These are phyloP conservation scores for Pocota personata DNA, from an alignment of 2,888 invertebrate genomes.

Conservation along the genomic window DNA sequence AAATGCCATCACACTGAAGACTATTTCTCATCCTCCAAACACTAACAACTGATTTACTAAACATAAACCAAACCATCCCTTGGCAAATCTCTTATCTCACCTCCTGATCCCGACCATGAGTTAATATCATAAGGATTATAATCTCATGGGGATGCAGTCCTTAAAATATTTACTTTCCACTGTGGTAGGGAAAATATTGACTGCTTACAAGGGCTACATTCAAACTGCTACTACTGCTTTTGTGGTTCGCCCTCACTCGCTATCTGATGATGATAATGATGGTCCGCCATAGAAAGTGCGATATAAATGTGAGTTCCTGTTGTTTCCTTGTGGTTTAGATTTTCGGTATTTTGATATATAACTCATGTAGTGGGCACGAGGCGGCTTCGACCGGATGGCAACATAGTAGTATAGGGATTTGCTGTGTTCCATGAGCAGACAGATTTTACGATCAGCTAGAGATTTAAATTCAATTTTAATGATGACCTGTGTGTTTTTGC, in stretches of 20 bases:
- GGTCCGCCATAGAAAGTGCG: neutral
- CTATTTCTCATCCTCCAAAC: neutral
- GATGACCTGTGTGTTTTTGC: constrained; percentile 24
- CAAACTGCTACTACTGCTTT: neutral
- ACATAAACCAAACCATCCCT: neutral
- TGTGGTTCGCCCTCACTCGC: neutral
- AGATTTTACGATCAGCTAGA: constrained; percentile 44
- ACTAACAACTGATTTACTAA: neutral
- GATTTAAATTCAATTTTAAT: constrained; percentile 63
- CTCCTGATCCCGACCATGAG: constrained; percentile 7
- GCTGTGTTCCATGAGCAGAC: neutral
- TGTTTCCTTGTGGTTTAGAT: constrained; percentile 28
- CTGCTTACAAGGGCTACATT: neutral
- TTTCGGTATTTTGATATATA: constrained; percentile 26
- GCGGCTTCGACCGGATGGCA: neutral
- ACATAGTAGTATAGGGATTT: constrained; percentile 1
- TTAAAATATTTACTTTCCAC: constrained; percentile 23
- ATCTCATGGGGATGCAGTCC: constrained; percentile 34
- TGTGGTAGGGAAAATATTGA: constrained; percentile 10
- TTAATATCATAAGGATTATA: constrained; percentile 24
- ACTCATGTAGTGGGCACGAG: neutral
- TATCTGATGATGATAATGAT: neutral
- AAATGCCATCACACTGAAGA: neutral
- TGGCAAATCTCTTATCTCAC: constrained; percentile 23
- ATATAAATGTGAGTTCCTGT: neutral